A percentile compares a stretch with the other conserved stretches of the same genome.
phyloP scores from a whole-genome alignment of 2,113 vertebrate genomes.

The Albula glossodonta region DNA sequence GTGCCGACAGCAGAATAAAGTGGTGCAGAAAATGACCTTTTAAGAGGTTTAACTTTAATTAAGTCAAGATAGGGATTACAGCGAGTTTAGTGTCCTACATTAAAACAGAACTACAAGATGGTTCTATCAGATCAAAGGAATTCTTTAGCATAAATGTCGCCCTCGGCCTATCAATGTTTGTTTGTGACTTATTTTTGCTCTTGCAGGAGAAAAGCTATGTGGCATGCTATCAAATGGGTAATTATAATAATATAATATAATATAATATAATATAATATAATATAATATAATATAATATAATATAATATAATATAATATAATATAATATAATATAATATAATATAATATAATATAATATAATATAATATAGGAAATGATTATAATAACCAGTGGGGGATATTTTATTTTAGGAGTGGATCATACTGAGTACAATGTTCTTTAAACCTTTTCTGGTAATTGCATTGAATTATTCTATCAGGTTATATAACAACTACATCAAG shows the following conservation, averaged over 20 bases:
- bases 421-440: too few species aligned
- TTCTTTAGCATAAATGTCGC: background rate
- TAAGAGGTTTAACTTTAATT: conserved; percentile 65
- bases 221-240: background rate
- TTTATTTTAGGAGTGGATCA: too few species aligned
- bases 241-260: background rate
- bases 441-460: too few species aligned
- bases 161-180: background rate
- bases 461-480: too few species aligned
- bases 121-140: background rate
- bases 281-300: background rate
- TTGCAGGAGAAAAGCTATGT: background rate
- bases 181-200: background rate
- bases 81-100: conserved; percentile 41
- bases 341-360: background rate
- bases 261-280: background rate
- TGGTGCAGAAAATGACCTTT: conserved; percentile 51
- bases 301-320: too few species aligned
- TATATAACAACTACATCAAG: too few species aligned
- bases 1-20: conserved; percentile 1
- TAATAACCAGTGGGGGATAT: too few species aligned
- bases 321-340: too few species aligned
- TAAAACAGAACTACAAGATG: conserved; percentile 21
- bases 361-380: too few species aligned
- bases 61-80: conserved; percentile 59